Conservation (phyloP, 2,888 invertebrate genomes). For the Coenonympha glycerion region DNA sequence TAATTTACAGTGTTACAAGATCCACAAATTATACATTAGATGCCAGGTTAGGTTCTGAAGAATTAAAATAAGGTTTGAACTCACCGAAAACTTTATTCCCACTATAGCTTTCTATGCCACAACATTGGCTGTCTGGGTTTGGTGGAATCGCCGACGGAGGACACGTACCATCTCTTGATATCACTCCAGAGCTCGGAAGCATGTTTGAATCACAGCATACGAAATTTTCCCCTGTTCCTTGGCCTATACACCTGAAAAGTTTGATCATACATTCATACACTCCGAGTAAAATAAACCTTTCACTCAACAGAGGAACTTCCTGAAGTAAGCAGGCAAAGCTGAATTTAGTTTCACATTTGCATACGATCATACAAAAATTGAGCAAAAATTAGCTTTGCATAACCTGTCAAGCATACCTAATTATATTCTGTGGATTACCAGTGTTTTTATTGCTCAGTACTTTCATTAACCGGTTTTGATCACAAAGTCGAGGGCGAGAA, state of each 20-base stretch:
- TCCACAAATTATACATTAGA: too few species aligned
- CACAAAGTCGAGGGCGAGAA: background rate
- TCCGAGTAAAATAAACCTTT: background rate
- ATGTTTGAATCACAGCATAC: slow-evolving; percentile 44
- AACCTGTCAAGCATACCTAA: too few species aligned
- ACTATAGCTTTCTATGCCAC: slow-evolving; percentile 43
- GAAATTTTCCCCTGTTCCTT: background rate
- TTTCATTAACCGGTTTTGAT: background rate
- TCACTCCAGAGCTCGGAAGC: background rate
- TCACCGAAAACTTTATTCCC: slow-evolving; percentile 41
- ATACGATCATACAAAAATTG: too few species aligned
- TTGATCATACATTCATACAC: background rate
- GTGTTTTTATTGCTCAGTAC: background rate
- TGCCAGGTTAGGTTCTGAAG: background rate
- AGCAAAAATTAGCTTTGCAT: too few species aligned
- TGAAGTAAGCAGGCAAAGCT: too few species aligned
- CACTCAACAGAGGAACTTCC: too few species aligned
- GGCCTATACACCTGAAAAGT: background rate
- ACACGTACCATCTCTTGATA: slow-evolving; percentile 10
- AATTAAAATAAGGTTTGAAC: background rate
- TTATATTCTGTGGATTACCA: too few species aligned
- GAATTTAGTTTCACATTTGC: too few species aligned
- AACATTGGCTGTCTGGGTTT: slow-evolving; percentile 42
- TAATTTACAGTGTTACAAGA: too few species aligned
- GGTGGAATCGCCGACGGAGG: slow-evolving; percentile 39